Evolutionary conservation across 2,888 invertebrate genomes (phyloP), one percentile per base, ranked within the genome.

Genomic region (Andrena haemorrhoa): DNA sequence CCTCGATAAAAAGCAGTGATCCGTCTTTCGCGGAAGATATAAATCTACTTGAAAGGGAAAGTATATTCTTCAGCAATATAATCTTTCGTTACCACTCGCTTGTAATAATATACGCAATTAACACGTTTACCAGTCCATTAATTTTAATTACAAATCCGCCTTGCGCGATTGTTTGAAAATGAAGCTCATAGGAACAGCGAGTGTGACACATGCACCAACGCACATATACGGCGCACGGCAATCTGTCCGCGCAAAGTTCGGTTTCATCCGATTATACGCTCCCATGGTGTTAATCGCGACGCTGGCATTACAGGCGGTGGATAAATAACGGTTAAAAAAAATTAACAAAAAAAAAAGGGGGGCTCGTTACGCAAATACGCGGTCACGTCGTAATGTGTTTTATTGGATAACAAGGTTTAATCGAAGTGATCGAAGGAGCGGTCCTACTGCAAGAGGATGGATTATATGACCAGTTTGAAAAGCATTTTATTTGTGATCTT

Each of bases 181-280:
- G 8, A 10, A 20, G 20, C 29, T 12, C 6, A n/a, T 16, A 23
- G 26, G 3, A 26, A 58, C 12, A 16, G 10, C 47, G 23, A 16
- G 10, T n/a, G 47, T n/a, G 47, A 41, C 26, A n/a, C 23, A 71
- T 31, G 7, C 10, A 61, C 41, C 23, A 10, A 53, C 53, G 53
- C 51, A 20, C 53, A 20, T 53, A 23, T 1, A 53, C 23, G 8
- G 56, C n/a, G 35, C 47, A 41, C 53, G 29, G 58, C 51, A 53
- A 64, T 66, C 65, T 58, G 47, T 80, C 63, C 79, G 83, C 73
- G 77, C 73, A 85, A 85, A 86, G 77, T 86, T 83, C 64, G 74
- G 56, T 75, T 77, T 70, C 56, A 72, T 73, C 23, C 8, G 64
- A 75, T 71, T 74, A 63, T 20, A 68, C 65, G 56, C 66, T 63